Base-by-base conservation (phyloP, 2,797 vertebrate species). In the Champsocephalus gunnari region DNA sequence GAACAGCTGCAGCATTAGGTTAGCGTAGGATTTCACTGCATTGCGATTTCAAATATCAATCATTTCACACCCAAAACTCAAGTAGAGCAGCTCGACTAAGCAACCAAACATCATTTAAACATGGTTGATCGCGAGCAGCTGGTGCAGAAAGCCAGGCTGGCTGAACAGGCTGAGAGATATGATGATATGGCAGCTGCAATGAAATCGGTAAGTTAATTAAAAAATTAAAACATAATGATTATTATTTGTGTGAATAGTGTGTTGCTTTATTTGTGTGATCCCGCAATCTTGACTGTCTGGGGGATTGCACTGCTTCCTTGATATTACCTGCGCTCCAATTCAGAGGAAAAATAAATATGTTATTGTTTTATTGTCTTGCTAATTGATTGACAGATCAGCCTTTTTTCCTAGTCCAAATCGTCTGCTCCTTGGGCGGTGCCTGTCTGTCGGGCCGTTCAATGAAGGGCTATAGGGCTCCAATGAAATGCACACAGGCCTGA, bases 91-190 rank as follows among this genome's bases (percentile, higher is more conserved):
- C 83, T 81, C 84, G 71, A 79, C 75, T 28, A 57, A 73, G 72
- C 73, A 79, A 58, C 87, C 78, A 84, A 77, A 85, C 56, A 80
- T 85, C 82, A 77, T 76, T 77, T 75, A 95, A 80, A 68, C 34
- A 99, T 99, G 98, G 98, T 98, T 90, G 98, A 99, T 91, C 97
- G 98, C 91, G 98, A 99, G 96, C 98, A 99, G 96, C 97, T 99
- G 96, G 98, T 99, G 93, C 98, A 99, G 95, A 99, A 99, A 96
- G 97, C 98, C 95, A 97, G 98, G 95, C 96, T 99, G 95, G 98
- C 98, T 74, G 98, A 99, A 91, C 98, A 99, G 95, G 98, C 98
- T 88, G 98, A 99, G 93, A 93, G 98, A 87, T 99, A 99, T 90
- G 97, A 99, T 93, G 97, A 99, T 89, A 99, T 99, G 98, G 98